A percentile compares a stretch with the other conserved stretches of the same genome.
These are phyloP conservation scores for Hemichromis elongatus DNA, from an alignment of 2,113 vertebrate genomes.

Conservation along the genomic window DNA sequence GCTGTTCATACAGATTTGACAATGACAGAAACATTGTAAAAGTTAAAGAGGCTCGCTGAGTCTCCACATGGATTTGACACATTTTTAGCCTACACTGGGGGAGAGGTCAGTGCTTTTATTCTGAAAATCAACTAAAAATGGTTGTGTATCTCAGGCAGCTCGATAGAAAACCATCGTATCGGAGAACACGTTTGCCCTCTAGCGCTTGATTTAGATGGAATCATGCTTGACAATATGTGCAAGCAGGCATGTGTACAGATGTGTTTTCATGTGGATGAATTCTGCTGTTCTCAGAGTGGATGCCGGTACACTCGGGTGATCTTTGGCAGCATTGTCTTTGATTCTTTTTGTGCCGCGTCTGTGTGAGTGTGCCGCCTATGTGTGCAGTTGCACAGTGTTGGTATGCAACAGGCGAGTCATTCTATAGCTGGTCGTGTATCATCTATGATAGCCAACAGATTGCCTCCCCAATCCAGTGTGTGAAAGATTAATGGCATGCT, in stretches of 20 bases:
- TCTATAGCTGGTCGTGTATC: constrained; percentile 63
- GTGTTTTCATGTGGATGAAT: background rate
- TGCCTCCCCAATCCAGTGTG: constrained; percentile 56
- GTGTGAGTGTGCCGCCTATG: background rate
- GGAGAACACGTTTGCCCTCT: background rate
- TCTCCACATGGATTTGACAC: background rate
- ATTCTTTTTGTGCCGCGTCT: background rate
- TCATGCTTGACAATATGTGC: background rate
- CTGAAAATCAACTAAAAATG: background rate
- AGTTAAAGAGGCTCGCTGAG: background rate
- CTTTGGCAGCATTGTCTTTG: background rate
- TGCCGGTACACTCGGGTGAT: background rate
- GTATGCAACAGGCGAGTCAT: constrained; percentile 63
- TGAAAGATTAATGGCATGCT: constrained; percentile 68
- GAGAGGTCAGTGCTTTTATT: background rate
- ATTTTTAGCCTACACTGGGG: background rate
- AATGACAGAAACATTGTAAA: background rate
- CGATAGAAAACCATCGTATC: background rate
- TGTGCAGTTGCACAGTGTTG: constrained; percentile 9
- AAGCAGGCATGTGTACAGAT: background rate
- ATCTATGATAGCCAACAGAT: constrained; percentile 71
- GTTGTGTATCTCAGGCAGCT: background rate
- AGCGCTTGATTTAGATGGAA: background rate
- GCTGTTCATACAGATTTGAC: background rate
- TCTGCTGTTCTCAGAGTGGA: background rate